phyloP scores from a whole-genome alignment of 1,140 invertebrate species.

The Rhagoletis pomonella region DNA sequence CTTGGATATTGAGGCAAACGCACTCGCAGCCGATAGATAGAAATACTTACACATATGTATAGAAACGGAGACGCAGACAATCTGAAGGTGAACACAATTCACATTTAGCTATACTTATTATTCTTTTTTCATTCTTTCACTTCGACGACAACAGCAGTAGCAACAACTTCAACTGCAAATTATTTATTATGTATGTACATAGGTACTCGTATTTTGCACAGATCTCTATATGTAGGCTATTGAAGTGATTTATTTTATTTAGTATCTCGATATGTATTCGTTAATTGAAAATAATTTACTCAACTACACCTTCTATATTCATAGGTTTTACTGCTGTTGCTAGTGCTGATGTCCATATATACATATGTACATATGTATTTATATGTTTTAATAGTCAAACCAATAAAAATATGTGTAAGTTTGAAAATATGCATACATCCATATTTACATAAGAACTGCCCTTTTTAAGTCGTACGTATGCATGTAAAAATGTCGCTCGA shows the following conservation, averaged over 20 bases:
- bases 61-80: constrained; percentile 35
- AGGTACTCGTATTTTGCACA: neutral
- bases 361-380: neutral
- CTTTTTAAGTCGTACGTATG: neutral
- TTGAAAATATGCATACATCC: too few relatives aligned
- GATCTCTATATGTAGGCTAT: neutral
- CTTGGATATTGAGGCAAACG: constrained; percentile 37
- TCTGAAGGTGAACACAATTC: constrained; percentile 52
- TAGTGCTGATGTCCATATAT: neutral
- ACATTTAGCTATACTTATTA: constrained; percentile 38
- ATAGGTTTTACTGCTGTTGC: constrained; percentile 29
- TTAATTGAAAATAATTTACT: constrained; percentile 50
- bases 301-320: neutral
- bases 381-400: too few relatives aligned
- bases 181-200: neutral
- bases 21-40: constrained; percentile 8
- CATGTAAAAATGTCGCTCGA: neutral
- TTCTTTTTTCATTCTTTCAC: constrained; percentile 35
- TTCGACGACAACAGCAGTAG: neutral
- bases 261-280: neutral
- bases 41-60: neutral
- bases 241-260: neutral
- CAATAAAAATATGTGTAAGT: too few relatives aligned
- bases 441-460: too few relatives aligned
- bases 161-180: neutral